These are phyloP conservation scores for Agrotis ipsilon DNA, from an alignment of 2,888 invertebrate species.

Conservation along the genomic window DNA sequence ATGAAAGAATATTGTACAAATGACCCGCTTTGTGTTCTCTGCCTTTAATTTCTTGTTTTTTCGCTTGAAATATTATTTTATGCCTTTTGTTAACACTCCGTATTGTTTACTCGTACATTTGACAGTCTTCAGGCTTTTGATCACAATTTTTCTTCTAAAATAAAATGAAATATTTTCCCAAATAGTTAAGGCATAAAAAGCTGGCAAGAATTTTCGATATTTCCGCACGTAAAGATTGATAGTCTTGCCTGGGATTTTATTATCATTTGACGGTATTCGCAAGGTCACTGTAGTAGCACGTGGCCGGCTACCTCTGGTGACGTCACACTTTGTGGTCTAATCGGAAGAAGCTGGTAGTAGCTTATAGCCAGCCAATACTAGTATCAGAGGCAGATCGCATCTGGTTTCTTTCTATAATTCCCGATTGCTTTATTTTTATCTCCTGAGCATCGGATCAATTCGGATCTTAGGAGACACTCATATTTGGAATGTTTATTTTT, in stretches of 20 bases:
- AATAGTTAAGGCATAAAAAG: conserved; percentile 31
- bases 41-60: conserved; percentile 31
- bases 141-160: conserved; percentile 21
- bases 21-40: conserved; percentile 36
- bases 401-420: conserved; percentile 33
- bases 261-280: conserved; percentile 15
- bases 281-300: conserved; percentile 8
- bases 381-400: neutral
- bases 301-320: neutral
- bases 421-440: conserved; percentile 29
- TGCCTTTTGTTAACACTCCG: conserved; percentile 7
- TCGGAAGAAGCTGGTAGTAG: neutral
- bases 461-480: conserved; percentile 6
- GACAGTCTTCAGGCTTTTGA: conserved; percentile 32
- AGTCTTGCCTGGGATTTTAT: conserved; percentile 37
- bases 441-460: conserved; percentile 14
- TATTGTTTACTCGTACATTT: conserved; percentile 24
- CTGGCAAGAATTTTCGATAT: conserved; percentile 15
- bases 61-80: conserved; percentile 34
- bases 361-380: too few relatives aligned
- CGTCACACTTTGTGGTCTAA: conserved; percentile 38
- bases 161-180: conserved; percentile 26
- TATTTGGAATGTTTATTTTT: conserved; percentile 22
- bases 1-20: conserved; percentile 51
- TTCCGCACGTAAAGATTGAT: conserved; percentile 40